A percentile compares a stretch with the other conserved stretches of the same genome.
Evolutionary conservation across 2,797 vertebrate genomes (phyloP).

Genomic region (Anguilla megastoma): DNA sequence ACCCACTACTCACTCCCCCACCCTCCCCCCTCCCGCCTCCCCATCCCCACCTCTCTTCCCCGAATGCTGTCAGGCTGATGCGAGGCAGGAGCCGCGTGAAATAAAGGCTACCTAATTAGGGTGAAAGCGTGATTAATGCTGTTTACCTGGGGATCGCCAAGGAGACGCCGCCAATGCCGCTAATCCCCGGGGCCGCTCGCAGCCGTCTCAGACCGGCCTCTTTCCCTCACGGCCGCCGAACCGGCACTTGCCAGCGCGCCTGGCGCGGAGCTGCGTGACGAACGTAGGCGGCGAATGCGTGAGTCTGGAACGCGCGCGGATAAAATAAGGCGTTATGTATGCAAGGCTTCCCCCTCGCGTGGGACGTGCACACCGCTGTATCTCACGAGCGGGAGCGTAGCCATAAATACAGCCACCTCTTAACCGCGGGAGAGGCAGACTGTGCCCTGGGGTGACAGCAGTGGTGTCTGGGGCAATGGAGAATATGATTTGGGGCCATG

Average conservation of each 20-base stretch:
- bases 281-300: background rate
- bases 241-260: constrained; percentile 31
- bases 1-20: background rate
- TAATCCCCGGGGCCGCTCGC: constrained; percentile 57
- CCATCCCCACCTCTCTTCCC: background rate
- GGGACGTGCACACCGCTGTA: background rate
- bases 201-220: constrained; percentile 59
- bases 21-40: background rate
- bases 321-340: background rate
- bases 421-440: background rate
- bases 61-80: constrained; percentile 3
- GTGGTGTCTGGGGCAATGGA: background rate
- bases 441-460: background rate
- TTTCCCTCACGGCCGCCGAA: constrained; percentile 59
- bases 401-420: background rate
- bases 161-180: constrained; percentile 57
- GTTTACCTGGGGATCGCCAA: constrained; percentile 44
- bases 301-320: background rate
- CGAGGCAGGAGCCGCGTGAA: constrained; percentile 1
- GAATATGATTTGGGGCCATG: background rate
- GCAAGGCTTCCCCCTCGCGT: background rate
- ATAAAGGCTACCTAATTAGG: constrained; percentile 55
- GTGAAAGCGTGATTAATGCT: constrained; percentile 42
- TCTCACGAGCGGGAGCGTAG: background rate
- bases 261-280: background rate